These are phyloP conservation scores for Leptopilina myrica DNA, from an alignment of 2,888 invertebrate genomes.

Conservation along the genomic window DNA sequence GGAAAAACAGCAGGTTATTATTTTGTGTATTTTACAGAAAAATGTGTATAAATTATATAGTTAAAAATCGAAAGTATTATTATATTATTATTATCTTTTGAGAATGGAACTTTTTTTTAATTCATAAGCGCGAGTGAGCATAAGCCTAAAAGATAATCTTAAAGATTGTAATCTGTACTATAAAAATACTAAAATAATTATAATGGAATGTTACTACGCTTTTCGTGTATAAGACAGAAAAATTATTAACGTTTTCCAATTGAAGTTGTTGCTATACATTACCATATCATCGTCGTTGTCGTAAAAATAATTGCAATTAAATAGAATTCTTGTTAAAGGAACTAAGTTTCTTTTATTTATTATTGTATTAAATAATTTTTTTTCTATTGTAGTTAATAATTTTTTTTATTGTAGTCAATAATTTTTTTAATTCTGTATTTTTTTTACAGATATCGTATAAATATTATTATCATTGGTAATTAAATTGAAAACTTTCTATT, in stretches of 20 bases:
- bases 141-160: conserved; percentile 26
- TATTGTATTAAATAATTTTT: no score
- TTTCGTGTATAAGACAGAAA: conserved; percentile 48
- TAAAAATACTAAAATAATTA: conserved; percentile 46
- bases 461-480: no score
- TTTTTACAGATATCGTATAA: no score
- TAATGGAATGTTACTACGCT: conserved; percentile 56
- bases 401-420: no score
- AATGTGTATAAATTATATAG: conserved; percentile 30
- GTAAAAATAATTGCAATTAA: conserved; percentile 51
- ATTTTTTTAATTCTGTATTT: no score
- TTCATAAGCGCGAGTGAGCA: conserved; percentile 32
- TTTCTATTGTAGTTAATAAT: no score
- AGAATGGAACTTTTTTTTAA: not conserved
- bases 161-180: conserved; percentile 33
- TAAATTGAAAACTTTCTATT: not conserved
- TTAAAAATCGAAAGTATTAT: conserved; percentile 38
- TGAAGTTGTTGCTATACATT: conserved; percentile 63
- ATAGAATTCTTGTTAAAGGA: conserved; percentile 60
- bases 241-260: conserved; percentile 55
- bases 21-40: conserved; percentile 6
- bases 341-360: not conserved
- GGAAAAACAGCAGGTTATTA: conserved; percentile 16
- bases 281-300: conserved; percentile 70
- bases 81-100: conserved; percentile 22